Conservation (phyloP, 2,797 vertebrate genomes). For the Sebastes oblongus region DNA sequence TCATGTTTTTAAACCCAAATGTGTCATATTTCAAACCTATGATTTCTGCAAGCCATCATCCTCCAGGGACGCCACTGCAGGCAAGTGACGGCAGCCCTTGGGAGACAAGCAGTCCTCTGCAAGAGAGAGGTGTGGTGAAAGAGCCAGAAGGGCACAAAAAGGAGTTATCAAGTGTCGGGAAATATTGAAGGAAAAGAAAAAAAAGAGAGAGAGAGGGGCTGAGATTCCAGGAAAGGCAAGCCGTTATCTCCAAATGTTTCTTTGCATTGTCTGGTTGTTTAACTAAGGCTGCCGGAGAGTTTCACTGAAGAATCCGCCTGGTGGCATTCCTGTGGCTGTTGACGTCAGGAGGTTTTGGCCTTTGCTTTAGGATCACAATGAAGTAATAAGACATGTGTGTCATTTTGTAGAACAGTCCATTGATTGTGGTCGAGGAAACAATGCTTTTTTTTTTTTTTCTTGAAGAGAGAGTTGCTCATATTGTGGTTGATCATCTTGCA, state of each 20-base stretch:
- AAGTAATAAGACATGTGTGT: conserved; percentile 70
- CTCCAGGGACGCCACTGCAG: conserved; percentile 18
- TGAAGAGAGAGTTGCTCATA: conserved; percentile 50
- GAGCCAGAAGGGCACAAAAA: conserved; percentile 6
- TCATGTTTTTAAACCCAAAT: not conserved
- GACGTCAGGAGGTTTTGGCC: conserved; percentile 72
- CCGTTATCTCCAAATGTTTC: conserved; percentile 69
- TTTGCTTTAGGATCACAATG: conserved; percentile 69
- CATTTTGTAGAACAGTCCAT: conserved; percentile 63
- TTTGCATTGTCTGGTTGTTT: conserved; percentile 76
- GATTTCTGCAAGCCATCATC: conserved; percentile 1
- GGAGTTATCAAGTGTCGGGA: conserved; percentile 52
- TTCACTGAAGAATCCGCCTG: conserved; percentile 70
- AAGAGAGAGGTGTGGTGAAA: not conserved
- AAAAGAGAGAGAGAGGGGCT: conserved; percentile 6
- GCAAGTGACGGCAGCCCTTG: conserved; percentile 20
- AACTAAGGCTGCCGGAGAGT: conserved; percentile 60
- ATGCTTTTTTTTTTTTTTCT: conserved; percentile 41
- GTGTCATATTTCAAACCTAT: not conserved
- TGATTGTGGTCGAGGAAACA: conserved; percentile 74
- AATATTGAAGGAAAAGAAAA: conserved; percentile 30
- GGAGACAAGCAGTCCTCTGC: conserved; percentile 6
- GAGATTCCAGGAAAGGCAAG: conserved; percentile 65
- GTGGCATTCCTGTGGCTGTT: conserved; percentile 78
- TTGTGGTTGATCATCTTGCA: conserved; percentile 67